Percentiles rank a stretch among this genome's conserved stretches.
These are phyloP conservation scores for Gasterosteus nipponicus DNA, from an alignment of 2,113 vertebrate species.

Conservation along the genomic window DNA sequence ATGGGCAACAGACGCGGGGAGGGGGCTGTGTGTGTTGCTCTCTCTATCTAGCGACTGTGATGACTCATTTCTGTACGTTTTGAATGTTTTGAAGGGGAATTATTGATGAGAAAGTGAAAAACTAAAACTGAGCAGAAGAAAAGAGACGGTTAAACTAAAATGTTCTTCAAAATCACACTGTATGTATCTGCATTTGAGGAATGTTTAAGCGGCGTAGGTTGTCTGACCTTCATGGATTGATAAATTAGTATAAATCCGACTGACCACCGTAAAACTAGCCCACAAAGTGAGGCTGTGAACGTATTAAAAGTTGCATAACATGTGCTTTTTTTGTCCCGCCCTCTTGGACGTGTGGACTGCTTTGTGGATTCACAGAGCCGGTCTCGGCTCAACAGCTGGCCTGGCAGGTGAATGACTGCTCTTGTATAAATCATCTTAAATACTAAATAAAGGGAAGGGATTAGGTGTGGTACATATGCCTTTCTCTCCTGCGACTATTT, in stretches of 20 bases:
- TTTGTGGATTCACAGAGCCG: constrained; percentile 41
- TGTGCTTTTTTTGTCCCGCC: constrained; percentile 36
- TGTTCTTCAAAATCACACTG: constrained; percentile 4
- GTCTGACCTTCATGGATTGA: not conserved
- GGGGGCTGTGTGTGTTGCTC: not conserved
- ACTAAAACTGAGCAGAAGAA: constrained; percentile 29
- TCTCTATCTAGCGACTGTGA: constrained; percentile 11
- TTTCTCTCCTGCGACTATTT: constrained; percentile 1
- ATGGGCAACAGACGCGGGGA: constrained; percentile 8
- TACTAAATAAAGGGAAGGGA: not conserved
- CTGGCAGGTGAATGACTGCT: constrained; percentile 55
- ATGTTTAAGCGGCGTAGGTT: not conserved
- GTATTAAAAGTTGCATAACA: constrained; percentile 40
- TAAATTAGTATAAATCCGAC: not conserved
- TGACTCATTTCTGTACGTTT: constrained; percentile 2
- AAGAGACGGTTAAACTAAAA: not conserved
- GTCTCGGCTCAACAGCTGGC: constrained; percentile 37
- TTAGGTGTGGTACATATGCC: not conserved
- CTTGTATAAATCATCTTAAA: constrained; percentile 19
- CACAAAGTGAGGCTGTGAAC: constrained; percentile 13
- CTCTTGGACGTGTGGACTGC: constrained; percentile 28
- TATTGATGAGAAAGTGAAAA: not conserved
- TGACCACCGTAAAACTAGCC: constrained; percentile 11
- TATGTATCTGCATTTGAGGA: not conserved
- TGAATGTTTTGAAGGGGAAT: constrained; percentile 6